Percentiles rank a stretch among this genome's conserved stretches.
These are phyloP conservation scores for Brachirus orientalis DNA, from an alignment of 2,113 vertebrate genomes.

Conservation along the genomic window DNA sequence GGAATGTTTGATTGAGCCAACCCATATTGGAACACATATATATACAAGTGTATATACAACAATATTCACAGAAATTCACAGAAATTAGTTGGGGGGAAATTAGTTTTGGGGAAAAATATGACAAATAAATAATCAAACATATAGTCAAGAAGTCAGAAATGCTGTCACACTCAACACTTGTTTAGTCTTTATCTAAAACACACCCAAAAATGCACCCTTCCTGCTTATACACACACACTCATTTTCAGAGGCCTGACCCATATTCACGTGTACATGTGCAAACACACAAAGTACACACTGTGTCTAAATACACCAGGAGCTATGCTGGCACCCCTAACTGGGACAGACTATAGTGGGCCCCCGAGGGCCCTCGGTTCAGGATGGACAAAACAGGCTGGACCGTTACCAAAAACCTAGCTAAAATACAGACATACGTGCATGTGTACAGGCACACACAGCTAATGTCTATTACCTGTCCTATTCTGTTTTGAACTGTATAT, in stretches of 20 bases:
- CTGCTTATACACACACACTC: conserved; percentile 22
- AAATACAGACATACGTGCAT: conserved; percentile 16
- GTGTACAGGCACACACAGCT: not conserved
- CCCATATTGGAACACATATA: conserved; percentile 48
- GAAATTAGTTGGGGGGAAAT: no score
- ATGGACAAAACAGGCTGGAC: conserved; percentile 65
- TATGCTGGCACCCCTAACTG: conserved; percentile 76
- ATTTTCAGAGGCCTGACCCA: conserved; percentile 60
- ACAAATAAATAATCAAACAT: not conserved
- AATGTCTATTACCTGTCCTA: conserved; percentile 46
- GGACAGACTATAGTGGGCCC: conserved; percentile 72
- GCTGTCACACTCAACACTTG: conserved; percentile 27
- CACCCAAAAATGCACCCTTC: conserved; percentile 20
- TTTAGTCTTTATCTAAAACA: conserved; percentile 8
- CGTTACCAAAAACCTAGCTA: conserved; percentile 44
- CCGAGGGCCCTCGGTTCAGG: conserved; percentile 66
- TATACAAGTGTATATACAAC: conserved; percentile 19
- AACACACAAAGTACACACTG: conserved; percentile 28
- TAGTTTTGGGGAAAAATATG: no score
- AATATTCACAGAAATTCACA: conserved; percentile 1
- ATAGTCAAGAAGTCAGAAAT: conserved; percentile 18
- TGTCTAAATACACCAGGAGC: conserved; percentile 70
- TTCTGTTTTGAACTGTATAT: conserved; percentile 34
- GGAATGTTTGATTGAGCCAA: conserved; percentile 22
- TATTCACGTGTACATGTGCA: conserved; percentile 35